Conservation (phyloP, 2,113 vertebrate species). For the Dicrurus megarhynchus region DNA sequence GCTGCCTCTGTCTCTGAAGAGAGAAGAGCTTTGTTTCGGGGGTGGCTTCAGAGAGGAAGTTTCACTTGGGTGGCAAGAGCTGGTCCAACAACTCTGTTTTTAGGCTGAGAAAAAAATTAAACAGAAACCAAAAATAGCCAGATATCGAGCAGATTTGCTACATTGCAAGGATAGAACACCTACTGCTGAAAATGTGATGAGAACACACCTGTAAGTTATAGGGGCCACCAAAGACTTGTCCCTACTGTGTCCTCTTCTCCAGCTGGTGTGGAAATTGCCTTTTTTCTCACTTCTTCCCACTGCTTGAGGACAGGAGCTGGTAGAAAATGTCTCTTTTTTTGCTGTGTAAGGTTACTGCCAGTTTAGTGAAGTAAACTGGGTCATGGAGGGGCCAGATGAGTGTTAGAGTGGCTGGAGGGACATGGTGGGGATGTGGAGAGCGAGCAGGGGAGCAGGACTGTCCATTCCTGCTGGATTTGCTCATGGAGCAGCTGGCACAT, state of each 20-base stretch:
- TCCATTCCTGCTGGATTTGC: not conserved
- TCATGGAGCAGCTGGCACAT: not conserved
- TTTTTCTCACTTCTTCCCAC: not conserved
- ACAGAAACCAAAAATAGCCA: not conserved
- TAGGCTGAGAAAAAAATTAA: not conserved
- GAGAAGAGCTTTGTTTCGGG: not conserved
- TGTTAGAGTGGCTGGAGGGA: not conserved
- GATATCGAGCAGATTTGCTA: not conserved
- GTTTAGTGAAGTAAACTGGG: not conserved
- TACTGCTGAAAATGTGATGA: not conserved
- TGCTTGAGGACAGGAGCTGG: not conserved
- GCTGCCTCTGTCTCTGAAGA: not conserved
- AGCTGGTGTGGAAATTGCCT: not conserved
- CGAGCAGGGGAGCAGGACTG: not conserved
- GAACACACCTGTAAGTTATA: not conserved
- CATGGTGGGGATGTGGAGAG: fast-evolving
- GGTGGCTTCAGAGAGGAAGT: not conserved
- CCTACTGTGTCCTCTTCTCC: not conserved
- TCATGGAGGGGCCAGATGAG: not conserved
- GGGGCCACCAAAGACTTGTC: not conserved
- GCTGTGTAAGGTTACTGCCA: not conserved
- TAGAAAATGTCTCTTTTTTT: not conserved
- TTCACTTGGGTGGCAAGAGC: conserved; percentile 1
- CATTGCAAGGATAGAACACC: not conserved
- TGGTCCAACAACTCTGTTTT: conserved; percentile 1